These are phyloP conservation scores for Pedicia rivosa DNA, from an alignment of 2,888 invertebrate species.

Conservation along the genomic window DNA sequence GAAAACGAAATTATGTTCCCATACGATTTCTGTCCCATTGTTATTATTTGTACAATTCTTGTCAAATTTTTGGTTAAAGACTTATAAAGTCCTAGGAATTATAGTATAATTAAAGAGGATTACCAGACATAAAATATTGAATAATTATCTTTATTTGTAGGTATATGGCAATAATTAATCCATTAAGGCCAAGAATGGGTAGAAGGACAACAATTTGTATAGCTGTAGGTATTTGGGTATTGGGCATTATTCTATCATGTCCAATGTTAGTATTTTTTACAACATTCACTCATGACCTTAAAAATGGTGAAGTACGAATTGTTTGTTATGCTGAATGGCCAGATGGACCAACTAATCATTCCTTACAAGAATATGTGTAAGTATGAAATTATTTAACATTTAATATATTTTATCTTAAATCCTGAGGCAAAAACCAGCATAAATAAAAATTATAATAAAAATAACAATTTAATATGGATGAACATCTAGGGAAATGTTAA, in stretches of 20 bases:
- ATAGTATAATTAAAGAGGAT: too few species aligned
- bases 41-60: too few species aligned
- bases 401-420: background rate
- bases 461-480: too few species aligned
- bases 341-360: conserved; percentile 55
- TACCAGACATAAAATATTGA: too few species aligned
- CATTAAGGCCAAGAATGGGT: conserved; percentile 75
- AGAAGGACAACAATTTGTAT: conserved; percentile 67
- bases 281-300: conserved; percentile 42
- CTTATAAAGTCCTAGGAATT: too few species aligned
- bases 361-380: conserved; percentile 60
- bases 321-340: conserved; percentile 81
- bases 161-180: conserved; percentile 91
- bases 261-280: conserved; percentile 77
- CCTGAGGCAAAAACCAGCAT: too few species aligned
- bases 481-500: too few species aligned
- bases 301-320: conserved; percentile 41
- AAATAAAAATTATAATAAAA: background rate
- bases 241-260: conserved; percentile 61
- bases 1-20: too few species aligned
- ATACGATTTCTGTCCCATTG: too few species aligned
- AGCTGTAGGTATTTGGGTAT: conserved; percentile 68
- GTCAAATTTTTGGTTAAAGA: too few species aligned
- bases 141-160: conserved; percentile 38
- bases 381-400: conserved; percentile 23